phyloP scores from a whole-genome alignment of 2,888 invertebrate species.

The Megamerina dolium region DNA sequence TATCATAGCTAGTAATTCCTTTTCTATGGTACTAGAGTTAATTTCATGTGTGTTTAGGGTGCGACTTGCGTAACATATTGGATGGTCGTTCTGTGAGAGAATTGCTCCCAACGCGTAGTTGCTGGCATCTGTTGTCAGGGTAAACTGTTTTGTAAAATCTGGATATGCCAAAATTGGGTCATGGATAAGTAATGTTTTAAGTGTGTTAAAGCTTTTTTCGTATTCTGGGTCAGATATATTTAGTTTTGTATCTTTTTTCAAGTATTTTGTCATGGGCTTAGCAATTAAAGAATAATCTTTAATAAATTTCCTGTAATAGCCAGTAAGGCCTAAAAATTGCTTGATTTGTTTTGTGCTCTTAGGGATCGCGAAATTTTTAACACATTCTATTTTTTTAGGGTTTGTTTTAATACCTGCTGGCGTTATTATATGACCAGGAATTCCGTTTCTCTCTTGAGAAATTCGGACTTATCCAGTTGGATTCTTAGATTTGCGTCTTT shows the following conservation, averaged over 20 bases:
- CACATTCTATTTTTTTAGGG: slow-evolving; percentile 19
- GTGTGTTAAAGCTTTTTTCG: too few relatives aligned
- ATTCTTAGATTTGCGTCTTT: slow-evolving; percentile 15
- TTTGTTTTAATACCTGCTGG: slow-evolving; percentile 12
- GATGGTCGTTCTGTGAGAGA: slow-evolving; percentile 12
- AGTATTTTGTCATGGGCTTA: not conserved
- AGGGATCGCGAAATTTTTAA: slow-evolving; percentile 17
- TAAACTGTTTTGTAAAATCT: slow-evolving; percentile 21
- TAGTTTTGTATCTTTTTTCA: slow-evolving; percentile 21
- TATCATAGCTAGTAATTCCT: slow-evolving; percentile 11
- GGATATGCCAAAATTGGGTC: slow-evolving; percentile 13
- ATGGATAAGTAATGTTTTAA: slow-evolving; percentile 5
- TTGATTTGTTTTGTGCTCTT: slow-evolving; percentile 19
- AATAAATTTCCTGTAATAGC: slow-evolving; percentile 19
- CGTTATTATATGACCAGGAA: slow-evolving; percentile 11
- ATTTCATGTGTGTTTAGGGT: slow-evolving; percentile 13
- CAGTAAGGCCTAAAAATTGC: slow-evolving; percentile 15
- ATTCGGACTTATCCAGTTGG: slow-evolving; percentile 14
- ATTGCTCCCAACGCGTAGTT: slow-evolving; percentile 14
- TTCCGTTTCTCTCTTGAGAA: slow-evolving; percentile 15
- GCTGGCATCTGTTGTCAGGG: slow-evolving; percentile 17
- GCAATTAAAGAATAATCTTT: slow-evolving; percentile 22
- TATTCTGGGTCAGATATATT: slow-evolving; percentile 29
- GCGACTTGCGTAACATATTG: slow-evolving; percentile 12
- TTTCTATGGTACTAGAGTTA: slow-evolving; percentile 14